A percentile compares a stretch with the other conserved stretches of the same genome.
Evolutionary conservation across 2,113 vertebrate genomes (phyloP).

Genomic region (Otolemur garnettii): DNA sequence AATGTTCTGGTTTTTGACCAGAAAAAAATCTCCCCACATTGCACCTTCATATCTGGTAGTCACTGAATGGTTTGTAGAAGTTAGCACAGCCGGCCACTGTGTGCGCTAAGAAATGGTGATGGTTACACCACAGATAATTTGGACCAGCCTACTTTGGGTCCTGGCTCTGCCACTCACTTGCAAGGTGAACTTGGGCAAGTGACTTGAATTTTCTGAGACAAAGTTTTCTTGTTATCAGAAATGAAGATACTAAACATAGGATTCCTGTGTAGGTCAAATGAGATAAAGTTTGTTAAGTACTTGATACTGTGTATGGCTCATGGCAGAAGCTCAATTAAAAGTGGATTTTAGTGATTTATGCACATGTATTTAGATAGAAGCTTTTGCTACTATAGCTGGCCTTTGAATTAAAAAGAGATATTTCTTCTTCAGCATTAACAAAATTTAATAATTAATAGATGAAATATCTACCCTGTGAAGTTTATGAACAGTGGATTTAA

Average conservation of each 20-base stretch:
- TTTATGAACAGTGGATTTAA: neutral
- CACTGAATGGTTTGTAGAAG: neutral
- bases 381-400: neutral
- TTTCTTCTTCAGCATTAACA: neutral
- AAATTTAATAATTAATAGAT: neutral
- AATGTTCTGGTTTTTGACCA: neutral
- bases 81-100: neutral
- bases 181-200: neutral
- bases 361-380: neutral
- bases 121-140: too few relatives aligned
- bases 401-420: neutral
- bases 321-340: neutral
- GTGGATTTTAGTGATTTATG: neutral
- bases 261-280: neutral
- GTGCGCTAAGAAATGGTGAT: neutral
- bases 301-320: neutral
- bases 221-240: neutral
- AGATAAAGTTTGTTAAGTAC: neutral
- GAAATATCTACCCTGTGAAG: neutral
- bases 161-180: neutral
- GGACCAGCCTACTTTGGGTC: neutral
- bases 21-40: neutral
- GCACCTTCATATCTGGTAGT: neutral
- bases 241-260: neutral
- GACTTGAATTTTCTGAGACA: neutral